Evolutionary conservation across 2,113 vertebrate genomes (phyloP), one percentile per base, ranked within the genome.

Genomic region (Perca schrenkii): DNA sequence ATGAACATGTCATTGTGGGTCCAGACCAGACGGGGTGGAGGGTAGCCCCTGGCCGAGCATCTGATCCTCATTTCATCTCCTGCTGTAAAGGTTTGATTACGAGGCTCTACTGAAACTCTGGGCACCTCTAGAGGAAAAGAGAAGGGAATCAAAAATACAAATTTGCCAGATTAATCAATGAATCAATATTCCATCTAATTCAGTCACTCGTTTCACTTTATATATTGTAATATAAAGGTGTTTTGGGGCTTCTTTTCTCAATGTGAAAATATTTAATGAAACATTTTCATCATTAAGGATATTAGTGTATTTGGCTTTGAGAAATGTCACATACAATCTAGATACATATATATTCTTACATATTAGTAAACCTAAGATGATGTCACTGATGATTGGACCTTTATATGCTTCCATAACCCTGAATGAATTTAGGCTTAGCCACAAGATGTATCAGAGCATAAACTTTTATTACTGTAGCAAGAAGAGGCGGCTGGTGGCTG

Each of bases 1-100:
- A 99, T 92, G 92, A 99, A 97, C 94, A 97, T 96, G 83, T 96
- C 97, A 0, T 99, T 98, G 90, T 97, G 86, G 1, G 95, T 99
- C 98, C 98, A 99, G 43, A 97, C 90, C 3, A 97, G 73, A 2
- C 93, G 95, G 0, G 98, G 97, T 25, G 94, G 90, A 15, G 98
- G 98, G 86, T 97, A 96, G 52, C 98, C 98, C 0, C 91, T 96
- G 74, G 95, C 95, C 5, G 95, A 96, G 74, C 98, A 99, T 56
- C 94, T 94, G 88, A 99, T 96, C 84, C 95, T 95, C n/a, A 97
- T 95, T 73, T 98, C 96, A 46, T 96, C 96, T 62, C 97, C 97
- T 60, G 87, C 89, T 5, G 76, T 95, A 69, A 98, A 99, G 36
- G 97, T 97, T 86, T 98, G 96, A 86, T 98, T 97, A 77, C 64